Percentiles rank a stretch among this genome's conserved stretches.
Evolutionary conservation across 2,113 vertebrate species (phyloP).

Genomic region (Fregetta grallaria): DNA sequence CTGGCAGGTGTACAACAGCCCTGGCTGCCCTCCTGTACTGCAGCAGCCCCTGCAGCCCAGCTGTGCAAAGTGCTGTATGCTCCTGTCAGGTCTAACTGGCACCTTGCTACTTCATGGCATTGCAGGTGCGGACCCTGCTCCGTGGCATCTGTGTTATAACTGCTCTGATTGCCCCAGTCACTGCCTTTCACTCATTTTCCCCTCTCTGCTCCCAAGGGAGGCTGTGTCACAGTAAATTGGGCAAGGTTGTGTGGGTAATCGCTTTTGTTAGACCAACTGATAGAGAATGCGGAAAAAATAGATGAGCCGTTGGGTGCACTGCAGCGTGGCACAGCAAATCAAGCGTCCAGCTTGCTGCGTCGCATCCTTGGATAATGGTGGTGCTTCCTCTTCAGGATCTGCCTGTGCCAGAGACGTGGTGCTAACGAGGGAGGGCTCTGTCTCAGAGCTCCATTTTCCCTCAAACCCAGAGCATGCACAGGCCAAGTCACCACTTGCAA

Average conservation of each 20-base stretch:
- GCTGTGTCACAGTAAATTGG: not conserved
- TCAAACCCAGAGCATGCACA: rapidly evolving
- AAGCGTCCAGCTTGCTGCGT: not conserved
- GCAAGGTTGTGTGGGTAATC: not conserved
- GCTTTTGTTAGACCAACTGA: not conserved
- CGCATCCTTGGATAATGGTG: rapidly evolving
- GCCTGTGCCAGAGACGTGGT: rapidly evolving
- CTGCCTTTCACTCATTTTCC: not conserved
- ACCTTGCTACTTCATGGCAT: not conserved
- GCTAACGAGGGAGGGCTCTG: not conserved
- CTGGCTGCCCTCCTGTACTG: not conserved
- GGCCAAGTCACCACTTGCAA: no score
- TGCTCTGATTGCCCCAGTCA: not conserved
- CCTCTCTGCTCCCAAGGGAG: not conserved
- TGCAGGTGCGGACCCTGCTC: not conserved
- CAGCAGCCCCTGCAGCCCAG: not conserved
- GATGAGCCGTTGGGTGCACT: not conserved
- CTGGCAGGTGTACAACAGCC: not conserved
- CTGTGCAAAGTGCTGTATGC: not conserved
- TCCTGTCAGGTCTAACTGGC: not conserved
- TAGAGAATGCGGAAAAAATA: not conserved
- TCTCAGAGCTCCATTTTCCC: not conserved
- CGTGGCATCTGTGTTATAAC: no score
- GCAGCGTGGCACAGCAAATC: not conserved
- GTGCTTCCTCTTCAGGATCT: not conserved